Percentiles rank a stretch among this genome's conserved stretches.
Evolutionary conservation across 2,888 invertebrate species (phyloP).

Genomic region (Allygus modestus): DNA sequence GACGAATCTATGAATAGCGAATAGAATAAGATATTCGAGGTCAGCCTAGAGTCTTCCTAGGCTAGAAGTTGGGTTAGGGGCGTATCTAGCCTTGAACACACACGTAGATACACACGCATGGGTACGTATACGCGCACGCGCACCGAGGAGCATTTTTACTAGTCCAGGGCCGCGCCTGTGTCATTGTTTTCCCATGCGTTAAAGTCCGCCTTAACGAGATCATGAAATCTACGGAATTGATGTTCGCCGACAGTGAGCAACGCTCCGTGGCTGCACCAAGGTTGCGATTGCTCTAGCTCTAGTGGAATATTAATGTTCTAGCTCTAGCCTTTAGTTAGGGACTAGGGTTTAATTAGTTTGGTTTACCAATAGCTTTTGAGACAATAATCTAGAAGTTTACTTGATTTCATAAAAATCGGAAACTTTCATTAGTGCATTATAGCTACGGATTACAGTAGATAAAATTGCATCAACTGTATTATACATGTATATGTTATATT

Average conservation of each 20-base stretch:
- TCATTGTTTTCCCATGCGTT: slow-evolving; percentile 57
- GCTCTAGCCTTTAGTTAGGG: no score
- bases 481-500: no score
- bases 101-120: background rate
- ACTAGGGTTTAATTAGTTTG: no score
- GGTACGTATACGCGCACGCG: background rate
- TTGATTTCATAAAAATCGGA: no score
- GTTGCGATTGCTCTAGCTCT: background rate
- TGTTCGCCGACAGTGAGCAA: background rate
- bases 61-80: slow-evolving; percentile 58
- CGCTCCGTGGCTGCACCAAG: background rate
- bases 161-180: slow-evolving; percentile 31
- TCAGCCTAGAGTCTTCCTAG: slow-evolving; percentile 53
- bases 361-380: no score
- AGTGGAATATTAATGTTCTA: no score
- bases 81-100: slow-evolving; percentile 54
- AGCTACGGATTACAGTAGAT: no score
- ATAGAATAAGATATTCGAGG: slow-evolving; percentile 58
- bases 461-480: no score
- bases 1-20: slow-evolving; percentile 59
- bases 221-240: slow-evolving; percentile 35
- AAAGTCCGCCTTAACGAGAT: slow-evolving; percentile 58
- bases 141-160: slow-evolving; percentile 46
- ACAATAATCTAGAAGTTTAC: no score
- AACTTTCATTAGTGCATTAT: no score